These are phyloP conservation scores for Opisthocomus hoazin DNA, from an alignment of 2,113 vertebrate genomes.

Conservation along the genomic window DNA sequence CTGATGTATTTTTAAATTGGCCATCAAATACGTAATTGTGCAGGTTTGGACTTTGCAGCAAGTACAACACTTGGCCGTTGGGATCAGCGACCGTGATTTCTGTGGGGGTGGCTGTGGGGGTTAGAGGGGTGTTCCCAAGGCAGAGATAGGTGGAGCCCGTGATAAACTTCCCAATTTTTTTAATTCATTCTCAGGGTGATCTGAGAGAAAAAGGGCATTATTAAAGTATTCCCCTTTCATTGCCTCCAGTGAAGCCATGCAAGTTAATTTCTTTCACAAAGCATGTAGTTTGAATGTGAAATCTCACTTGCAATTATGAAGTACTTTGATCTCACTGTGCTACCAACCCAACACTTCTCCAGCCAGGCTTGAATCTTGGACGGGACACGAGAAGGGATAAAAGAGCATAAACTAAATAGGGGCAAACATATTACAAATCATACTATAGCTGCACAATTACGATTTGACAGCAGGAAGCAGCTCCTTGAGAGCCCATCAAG, in stretches of 20 bases:
- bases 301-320: accelerated
- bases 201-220: background rate
- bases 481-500: background rate
- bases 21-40: background rate
- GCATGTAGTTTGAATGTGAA: background rate
- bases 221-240: background rate
- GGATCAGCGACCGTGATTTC: accelerated
- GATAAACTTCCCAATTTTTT: background rate
- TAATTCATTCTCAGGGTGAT: background rate
- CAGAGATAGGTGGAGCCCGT: background rate
- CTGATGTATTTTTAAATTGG: background rate
- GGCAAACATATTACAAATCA: background rate
- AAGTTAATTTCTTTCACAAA: background rate
- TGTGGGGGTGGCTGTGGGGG: background rate
- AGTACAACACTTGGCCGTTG: background rate
- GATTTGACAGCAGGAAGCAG: background rate
- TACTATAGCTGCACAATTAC: accelerated
- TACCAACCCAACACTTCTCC: background rate
- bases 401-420: background rate
- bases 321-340: background rate
- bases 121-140: background rate
- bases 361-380: background rate
- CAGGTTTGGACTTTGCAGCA: background rate
- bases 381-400: background rate
- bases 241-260: background rate